phyloP scores from a whole-genome alignment of 2,888 invertebrate species.

The Pseudococcus jackbeardsleyi region DNA sequence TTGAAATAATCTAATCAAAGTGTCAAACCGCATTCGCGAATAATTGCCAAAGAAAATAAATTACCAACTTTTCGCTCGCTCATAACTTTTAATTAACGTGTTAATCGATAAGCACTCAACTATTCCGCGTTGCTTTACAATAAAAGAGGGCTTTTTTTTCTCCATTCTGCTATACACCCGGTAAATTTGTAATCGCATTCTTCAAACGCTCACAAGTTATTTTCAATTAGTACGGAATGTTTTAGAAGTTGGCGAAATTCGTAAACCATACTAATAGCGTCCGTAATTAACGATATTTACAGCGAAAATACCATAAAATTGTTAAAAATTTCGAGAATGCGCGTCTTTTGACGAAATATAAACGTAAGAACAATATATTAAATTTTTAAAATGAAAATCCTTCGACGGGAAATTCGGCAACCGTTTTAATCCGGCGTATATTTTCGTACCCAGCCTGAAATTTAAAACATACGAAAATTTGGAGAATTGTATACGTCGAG shows the following conservation, averaged over 20 bases:
- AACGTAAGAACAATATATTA: constrained; percentile 36
- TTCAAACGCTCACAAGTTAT: constrained; percentile 52
- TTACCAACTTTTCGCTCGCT: constrained; percentile 42
- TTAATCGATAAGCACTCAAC: constrained; percentile 44
- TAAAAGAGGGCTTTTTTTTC: constrained; percentile 50
- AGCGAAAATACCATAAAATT: constrained; percentile 28
- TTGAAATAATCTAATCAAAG: constrained; percentile 51
- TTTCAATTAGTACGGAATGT: constrained; percentile 53
- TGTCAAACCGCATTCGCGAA: constrained; percentile 44
- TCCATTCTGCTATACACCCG: not conserved
- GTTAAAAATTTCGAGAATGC: constrained; percentile 49
- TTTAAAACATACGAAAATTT: constrained; percentile 3
- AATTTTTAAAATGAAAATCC: constrained; percentile 36
- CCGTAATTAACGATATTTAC: constrained; percentile 55
- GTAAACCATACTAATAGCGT: constrained; percentile 51
- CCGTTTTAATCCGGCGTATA: not conserved
- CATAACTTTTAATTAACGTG: constrained; percentile 57
- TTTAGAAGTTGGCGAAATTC: constrained; percentile 47
- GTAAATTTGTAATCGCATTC: constrained; percentile 53
- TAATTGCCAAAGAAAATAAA: constrained; percentile 52
- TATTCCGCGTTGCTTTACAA: constrained; percentile 39
- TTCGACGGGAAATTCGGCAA: not conserved
- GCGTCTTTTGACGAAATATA: constrained; percentile 31
- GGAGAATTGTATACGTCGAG: not conserved
- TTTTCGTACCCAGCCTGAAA: not conserved